Conservation (phyloP, 2,888 invertebrate genomes). For the Eudasyphora cyanicolor region DNA sequence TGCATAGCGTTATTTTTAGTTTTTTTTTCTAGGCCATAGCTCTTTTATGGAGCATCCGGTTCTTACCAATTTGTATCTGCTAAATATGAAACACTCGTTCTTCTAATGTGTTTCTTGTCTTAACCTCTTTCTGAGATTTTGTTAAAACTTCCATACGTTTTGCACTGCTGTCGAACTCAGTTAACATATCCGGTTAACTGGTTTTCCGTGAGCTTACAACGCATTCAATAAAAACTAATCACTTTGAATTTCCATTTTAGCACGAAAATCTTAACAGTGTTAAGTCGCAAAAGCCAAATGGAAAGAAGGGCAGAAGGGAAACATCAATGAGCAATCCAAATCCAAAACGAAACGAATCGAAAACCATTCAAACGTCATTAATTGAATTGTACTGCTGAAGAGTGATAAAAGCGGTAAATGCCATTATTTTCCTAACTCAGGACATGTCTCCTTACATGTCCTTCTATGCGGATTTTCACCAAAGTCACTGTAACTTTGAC, state of each 20-base stretch:
- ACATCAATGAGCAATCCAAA: background rate
- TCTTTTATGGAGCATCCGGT: no score
- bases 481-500: background rate
- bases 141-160: no score
- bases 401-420: constrained; percentile 51
- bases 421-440: constrained; percentile 26
- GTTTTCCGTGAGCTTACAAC: background rate
- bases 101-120: no score
- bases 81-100: no score
- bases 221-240: background rate
- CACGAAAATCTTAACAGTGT: constrained; percentile 28
- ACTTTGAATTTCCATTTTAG: constrained; percentile 16
- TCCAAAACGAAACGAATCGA: constrained; percentile 21
- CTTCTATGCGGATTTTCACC: background rate
- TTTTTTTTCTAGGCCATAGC: no score
- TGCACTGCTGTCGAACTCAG: background rate
- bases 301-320: background rate
- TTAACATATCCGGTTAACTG: background rate
- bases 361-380: constrained; percentile 56
- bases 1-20: no score
- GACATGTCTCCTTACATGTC: background rate
- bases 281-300: background rate
- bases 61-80: no score
- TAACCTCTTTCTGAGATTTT: no score
- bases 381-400: constrained; percentile 53